These are phyloP conservation scores for Philopotamus ludificatus DNA, from an alignment of 1,140 invertebrate genomes.

Conservation along the genomic window DNA sequence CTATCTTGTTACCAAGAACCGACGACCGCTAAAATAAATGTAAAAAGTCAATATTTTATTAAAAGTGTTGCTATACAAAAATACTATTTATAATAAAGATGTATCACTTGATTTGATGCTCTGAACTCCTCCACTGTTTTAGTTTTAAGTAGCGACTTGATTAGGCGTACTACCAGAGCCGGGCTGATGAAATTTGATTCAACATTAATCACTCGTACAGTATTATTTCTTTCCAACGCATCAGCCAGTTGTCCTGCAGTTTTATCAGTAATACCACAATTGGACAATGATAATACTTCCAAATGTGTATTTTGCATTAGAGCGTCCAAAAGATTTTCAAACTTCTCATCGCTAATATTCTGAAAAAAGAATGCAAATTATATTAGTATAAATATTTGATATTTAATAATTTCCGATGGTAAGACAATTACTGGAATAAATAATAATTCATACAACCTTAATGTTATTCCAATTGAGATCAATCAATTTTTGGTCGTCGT, in stretches of 20 bases:
- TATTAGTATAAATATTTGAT: no score
- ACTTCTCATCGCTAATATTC: conserved; percentile 97
- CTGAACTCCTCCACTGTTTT: conserved; percentile 90
- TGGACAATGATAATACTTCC: conserved; percentile 88
- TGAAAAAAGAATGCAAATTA: conserved; percentile 51
- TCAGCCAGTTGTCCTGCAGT: conserved; percentile 80
- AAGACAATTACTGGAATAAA: no score
- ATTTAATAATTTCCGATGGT: background rate
- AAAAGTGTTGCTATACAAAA: background rate
- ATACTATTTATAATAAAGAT: conserved; percentile 6
- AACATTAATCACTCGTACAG: conserved; percentile 87
- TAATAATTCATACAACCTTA: no score
- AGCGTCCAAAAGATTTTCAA: conserved; percentile 85
- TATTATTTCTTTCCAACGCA: conserved; percentile 82
- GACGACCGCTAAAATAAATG: conserved; percentile 73
- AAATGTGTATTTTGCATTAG: conserved; percentile 88
- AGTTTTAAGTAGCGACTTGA: conserved; percentile 82
- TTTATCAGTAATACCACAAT: conserved; percentile 89
- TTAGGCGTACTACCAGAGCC: conserved; percentile 76
- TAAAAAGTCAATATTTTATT: background rate
- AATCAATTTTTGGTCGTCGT: conserved; percentile 83
- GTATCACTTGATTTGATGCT: conserved; percentile 88
- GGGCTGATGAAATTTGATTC: conserved; percentile 96
- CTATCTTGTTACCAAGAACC: conserved; percentile 94
- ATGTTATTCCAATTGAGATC: conserved; percentile 98